Percentiles rank a stretch among this genome's conserved stretches.
Evolutionary conservation across 2,113 vertebrate genomes (phyloP).

Genomic region (Gymnocephalus cernua): DNA sequence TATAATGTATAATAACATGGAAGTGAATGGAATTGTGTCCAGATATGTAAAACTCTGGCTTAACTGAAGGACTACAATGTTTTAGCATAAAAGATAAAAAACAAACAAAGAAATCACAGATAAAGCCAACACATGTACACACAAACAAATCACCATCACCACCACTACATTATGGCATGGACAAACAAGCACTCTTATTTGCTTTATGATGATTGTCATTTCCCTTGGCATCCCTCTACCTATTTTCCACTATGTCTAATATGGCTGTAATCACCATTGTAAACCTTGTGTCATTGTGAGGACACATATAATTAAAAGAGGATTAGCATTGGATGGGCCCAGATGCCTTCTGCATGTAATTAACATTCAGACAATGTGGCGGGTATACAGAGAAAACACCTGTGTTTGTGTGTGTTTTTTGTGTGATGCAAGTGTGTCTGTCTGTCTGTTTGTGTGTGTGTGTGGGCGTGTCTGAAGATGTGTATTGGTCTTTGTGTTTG

Average conservation of each 20-base stretch:
- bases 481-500: slow-evolving; percentile 36
- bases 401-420: slow-evolving; percentile 63
- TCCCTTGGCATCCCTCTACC: slow-evolving; percentile 59
- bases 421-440: background rate
- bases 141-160: slow-evolving; percentile 6
- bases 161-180: slow-evolving; percentile 2
- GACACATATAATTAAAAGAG: slow-evolving; percentile 84
- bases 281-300: slow-evolving; percentile 82
- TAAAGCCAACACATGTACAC: slow-evolving; percentile 6
- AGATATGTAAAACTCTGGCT: background rate
- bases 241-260: slow-evolving; percentile 75
- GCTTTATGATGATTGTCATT: slow-evolving; percentile 68
- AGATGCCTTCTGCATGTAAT: slow-evolving; percentile 82
- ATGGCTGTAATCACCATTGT: slow-evolving; percentile 79
- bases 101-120: slow-evolving; percentile 1
- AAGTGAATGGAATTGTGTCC: too few relatives aligned
- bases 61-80: slow-evolving; percentile 21
- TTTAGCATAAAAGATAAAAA: slow-evolving; percentile 6
- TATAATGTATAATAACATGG: too few relatives aligned
- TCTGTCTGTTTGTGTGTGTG: background rate
- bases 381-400: slow-evolving; percentile 77
- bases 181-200: slow-evolving; percentile 68
- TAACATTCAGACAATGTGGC: slow-evolving; percentile 83
- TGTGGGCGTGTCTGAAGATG: slow-evolving; percentile 54
- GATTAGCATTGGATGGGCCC: slow-evolving; percentile 79